Base-by-base conservation (phyloP, 1,140 invertebrate genomes). In the Coelopa frigida region DNA sequence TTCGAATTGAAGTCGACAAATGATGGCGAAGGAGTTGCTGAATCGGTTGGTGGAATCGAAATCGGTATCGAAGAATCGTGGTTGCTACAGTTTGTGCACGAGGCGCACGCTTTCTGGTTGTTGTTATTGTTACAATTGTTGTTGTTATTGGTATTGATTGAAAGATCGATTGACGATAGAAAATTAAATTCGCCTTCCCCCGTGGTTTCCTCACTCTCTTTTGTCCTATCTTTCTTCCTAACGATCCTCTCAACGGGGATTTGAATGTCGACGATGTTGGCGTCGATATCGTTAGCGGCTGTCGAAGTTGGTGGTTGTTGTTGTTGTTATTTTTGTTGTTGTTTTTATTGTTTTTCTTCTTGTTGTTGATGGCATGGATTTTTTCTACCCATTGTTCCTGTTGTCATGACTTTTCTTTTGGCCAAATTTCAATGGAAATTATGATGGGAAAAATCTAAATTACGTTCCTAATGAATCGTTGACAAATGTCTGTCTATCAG, bases 381-480 rank as follows among this genome's bases (percentile, higher is more conserved):
- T n/a, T 53, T 53, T 56, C 44, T 31, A 4, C 23, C 35, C 46
- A 45, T 57, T 37, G 23, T 22, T 48, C 48, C 33, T 26, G 35
- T 40, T 51, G 50, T 44, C 55, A 46, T 46, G 44, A 38, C 23
- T 46, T 46, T 49, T 33, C 46, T 39, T 54, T 54, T 49, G 46
- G 47, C 45, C 57, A 51, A 60, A 60, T 50, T 51, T 38, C 35
- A 47, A 56, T 63, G 56, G 52, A 60, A 63, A 63, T 63, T 63
- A 63, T 63, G 58, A 60, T 60, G 60, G 60, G 57, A n/a, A 61
- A 60, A 42, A 51, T 51, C 54, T 50, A 58, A 63, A 63, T 61
- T 58, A 48, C 46, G 17, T 20, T 8, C 24, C 46, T 48, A 48
- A 48, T 48, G 46, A 48, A 48, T 48, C 46, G 46, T 48, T 48